A percentile compares a stretch with the other conserved stretches of the same genome.
These are phyloP conservation scores for Rhineura floridana DNA, from an alignment of 2,113 vertebrate genomes.

Conservation along the genomic window DNA sequence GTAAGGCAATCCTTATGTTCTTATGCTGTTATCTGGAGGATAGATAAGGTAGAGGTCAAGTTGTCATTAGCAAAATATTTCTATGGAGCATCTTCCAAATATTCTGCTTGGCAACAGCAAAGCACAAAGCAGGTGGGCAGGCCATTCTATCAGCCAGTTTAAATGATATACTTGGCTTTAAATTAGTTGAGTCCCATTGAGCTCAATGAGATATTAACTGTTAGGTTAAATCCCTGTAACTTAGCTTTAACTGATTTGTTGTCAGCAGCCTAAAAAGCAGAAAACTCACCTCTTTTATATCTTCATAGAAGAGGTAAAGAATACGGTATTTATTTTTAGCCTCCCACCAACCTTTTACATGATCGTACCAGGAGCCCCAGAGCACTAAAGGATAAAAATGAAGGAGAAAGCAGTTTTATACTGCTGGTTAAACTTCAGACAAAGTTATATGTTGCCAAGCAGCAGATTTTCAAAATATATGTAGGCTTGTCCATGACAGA, in stretches of 20 bases:
- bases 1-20: neutral
- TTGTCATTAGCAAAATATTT: neutral
- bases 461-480: neutral
- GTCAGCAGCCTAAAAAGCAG: neutral
- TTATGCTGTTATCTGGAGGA: neutral
- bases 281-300: constrained; percentile 78
- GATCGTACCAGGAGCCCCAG: constrained; percentile 82
- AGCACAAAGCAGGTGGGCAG: neutral
- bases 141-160: neutral
- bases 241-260: neutral
- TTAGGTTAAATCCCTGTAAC: neutral
- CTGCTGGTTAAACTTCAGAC: neutral
- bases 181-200: neutral
- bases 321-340: constrained; percentile 73
- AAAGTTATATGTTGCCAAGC: neutral
- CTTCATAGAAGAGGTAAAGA: constrained; percentile 81
- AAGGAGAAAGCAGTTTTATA: neutral
- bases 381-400: constrained; percentile 65
- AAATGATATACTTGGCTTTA: neutral
- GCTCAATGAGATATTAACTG: neutral
- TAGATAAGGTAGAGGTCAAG: neutral
- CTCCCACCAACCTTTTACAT: constrained; percentile 82
- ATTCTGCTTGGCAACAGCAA: neutral
- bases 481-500: neutral
- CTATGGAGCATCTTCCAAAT: neutral